Evolutionary conservation across 2,113 vertebrate species (phyloP).

Genomic region (Caranx melampygus): DNA sequence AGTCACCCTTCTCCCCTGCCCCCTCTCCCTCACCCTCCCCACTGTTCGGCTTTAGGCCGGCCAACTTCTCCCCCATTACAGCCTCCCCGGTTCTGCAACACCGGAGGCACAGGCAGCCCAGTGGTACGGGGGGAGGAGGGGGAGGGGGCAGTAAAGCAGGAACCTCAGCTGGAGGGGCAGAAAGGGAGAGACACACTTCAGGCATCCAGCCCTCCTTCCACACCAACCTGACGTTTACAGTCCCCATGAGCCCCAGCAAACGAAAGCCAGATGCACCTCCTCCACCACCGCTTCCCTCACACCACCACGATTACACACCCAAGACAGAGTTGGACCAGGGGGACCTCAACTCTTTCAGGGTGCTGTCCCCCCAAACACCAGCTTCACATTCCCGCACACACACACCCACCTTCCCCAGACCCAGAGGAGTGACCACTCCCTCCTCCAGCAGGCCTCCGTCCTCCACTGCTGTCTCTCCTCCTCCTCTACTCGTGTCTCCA

Average conservation of each 20-base stretch:
- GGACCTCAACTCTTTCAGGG: slow-evolving; percentile 82
- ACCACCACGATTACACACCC: slow-evolving; percentile 81
- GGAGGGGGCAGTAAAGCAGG: slow-evolving; percentile 79
- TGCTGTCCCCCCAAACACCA: slow-evolving; percentile 85
- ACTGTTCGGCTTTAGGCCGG: slow-evolving; percentile 91
- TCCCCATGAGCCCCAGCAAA: slow-evolving; percentile 92
- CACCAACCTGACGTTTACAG: slow-evolving; percentile 91
- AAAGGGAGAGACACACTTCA: slow-evolving; percentile 87
- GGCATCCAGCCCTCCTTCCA: slow-evolving; percentile 88
- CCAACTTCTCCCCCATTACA: slow-evolving; percentile 92
- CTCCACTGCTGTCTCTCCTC: slow-evolving; percentile 79
- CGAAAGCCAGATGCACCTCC: slow-evolving; percentile 84
- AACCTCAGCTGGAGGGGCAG: slow-evolving; percentile 72
- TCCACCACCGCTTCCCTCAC: slow-evolving; percentile 72
- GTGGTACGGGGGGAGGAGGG: slow-evolving; percentile 83
- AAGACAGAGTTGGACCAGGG: slow-evolving; percentile 81
- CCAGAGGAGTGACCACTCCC: slow-evolving; percentile 72
- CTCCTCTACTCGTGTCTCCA: slow-evolving; percentile 83
- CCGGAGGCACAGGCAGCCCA: slow-evolving; percentile 86
- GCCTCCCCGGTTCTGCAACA: slow-evolving; percentile 86
- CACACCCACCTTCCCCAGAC: slow-evolving; percentile 80
- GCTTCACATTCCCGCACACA: slow-evolving; percentile 82
- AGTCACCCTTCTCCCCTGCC: slow-evolving; percentile 92
- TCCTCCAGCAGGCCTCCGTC: slow-evolving; percentile 75
- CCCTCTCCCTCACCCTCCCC: slow-evolving; percentile 92